Evolutionary conservation across 2,113 vertebrate genomes (phyloP).

Genomic region (Pristiophorus japonicus): DNA sequence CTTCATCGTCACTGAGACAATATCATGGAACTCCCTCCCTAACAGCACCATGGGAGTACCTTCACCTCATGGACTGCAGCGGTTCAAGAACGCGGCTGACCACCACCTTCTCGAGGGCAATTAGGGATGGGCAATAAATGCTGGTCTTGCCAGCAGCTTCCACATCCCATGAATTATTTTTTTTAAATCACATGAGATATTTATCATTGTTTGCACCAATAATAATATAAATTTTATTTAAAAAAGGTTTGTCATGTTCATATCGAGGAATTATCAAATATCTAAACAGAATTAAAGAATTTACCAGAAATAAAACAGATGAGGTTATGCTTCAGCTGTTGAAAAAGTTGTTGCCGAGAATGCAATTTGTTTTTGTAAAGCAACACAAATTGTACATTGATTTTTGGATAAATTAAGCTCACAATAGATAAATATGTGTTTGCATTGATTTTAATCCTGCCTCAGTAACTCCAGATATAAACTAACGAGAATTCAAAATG

Average conservation of each 20-base stretch:
- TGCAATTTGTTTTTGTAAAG: not conserved
- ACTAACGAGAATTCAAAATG: not conserved
- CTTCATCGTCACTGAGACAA: too few relatives aligned
- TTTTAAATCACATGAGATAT: too few relatives aligned
- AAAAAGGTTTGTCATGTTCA: not conserved
- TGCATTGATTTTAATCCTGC: constrained; percentile 3
- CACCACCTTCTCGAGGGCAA: too few relatives aligned
- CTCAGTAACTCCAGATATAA: not conserved
- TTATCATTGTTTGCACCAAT: not conserved
- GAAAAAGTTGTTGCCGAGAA: not conserved
- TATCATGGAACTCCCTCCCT: too few relatives aligned
- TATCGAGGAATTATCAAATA: not conserved
- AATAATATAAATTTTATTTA: not conserved
- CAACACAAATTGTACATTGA: not conserved
- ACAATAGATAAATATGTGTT: constrained; percentile 28
- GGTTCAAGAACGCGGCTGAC: too few relatives aligned
- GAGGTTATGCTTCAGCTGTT: not conserved
- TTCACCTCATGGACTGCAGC: too few relatives aligned
- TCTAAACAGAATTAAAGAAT: not conserved
- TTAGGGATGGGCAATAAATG: too few relatives aligned
- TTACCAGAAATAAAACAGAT: not conserved
- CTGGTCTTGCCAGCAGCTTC: too few relatives aligned
- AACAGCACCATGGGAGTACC: too few relatives aligned
- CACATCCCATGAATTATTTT: too few relatives aligned
- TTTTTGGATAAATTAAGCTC: constrained; percentile 12